A percentile compares a stretch with the other conserved stretches of the same genome.
Evolutionary conservation across 2,888 invertebrate species (phyloP).

Genomic region (Camptogramma bilineatum): DNA sequence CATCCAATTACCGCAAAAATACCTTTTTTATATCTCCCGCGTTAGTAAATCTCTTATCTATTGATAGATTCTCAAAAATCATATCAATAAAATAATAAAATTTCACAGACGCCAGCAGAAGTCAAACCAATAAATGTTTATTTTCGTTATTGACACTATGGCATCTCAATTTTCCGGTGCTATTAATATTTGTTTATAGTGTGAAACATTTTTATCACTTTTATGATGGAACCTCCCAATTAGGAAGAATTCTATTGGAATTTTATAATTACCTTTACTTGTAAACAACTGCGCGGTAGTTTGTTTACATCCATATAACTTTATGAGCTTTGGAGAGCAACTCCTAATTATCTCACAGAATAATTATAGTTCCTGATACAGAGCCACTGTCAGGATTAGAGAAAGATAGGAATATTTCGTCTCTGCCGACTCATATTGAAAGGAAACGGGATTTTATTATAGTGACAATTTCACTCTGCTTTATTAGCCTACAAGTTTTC

Average conservation of each 20-base stretch:
- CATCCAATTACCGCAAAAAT: too few species aligned
- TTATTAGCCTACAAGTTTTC: too few species aligned
- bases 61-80: neutral
- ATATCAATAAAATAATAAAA: slow-evolving; percentile 1
- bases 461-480: too few species aligned
- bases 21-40: too few species aligned
- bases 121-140: slow-evolving; percentile 32
- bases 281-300: slow-evolving; percentile 51
- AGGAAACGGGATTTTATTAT: too few species aligned
- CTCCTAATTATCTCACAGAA: slow-evolving; percentile 49
- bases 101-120: slow-evolving; percentile 12
- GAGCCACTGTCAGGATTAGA: neutral
- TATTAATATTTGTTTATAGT: slow-evolving; percentile 51
- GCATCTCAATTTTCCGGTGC: slow-evolving; percentile 46
- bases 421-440: too few species aligned
- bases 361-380: slow-evolving; percentile 10
- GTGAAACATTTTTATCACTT: slow-evolving; percentile 45
- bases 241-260: slow-evolving; percentile 51
- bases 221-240: slow-evolving; percentile 55
- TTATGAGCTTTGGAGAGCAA: slow-evolving; percentile 57
- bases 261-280: slow-evolving; percentile 54
- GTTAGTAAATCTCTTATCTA: neutral
- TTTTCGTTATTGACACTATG: slow-evolving; percentile 41
- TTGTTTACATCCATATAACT: slow-evolving; percentile 62
- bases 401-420: too few species aligned